Evolutionary conservation across 2,888 invertebrate species (phyloP).

Genomic region (Zygogramma bicolorata): DNA sequence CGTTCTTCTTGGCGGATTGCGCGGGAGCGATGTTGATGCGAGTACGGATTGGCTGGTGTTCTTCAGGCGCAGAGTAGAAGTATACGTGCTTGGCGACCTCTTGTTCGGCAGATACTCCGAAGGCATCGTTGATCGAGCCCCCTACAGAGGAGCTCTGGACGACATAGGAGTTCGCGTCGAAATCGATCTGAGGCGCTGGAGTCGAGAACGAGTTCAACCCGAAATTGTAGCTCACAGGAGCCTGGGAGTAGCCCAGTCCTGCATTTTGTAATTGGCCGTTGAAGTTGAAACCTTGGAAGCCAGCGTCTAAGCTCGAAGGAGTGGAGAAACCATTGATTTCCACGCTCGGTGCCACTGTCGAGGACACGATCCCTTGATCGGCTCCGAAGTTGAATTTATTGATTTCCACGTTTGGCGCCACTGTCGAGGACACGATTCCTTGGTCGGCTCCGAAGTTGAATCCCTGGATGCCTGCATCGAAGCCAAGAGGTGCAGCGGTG

Average conservation of each 20-base stretch:
- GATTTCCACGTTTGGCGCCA: constrained; percentile 22
- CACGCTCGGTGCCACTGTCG: constrained; percentile 26
- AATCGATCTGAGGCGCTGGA: background rate
- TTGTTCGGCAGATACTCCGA: constrained; percentile 19
- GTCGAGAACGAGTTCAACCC: background rate
- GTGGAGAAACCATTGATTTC: constrained; percentile 25
- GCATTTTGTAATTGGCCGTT: background rate
- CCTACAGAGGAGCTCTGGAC: constrained; percentile 1
- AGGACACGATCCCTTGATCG: background rate
- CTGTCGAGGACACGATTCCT: constrained; percentile 5
- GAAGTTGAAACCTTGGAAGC: constrained; percentile 9
- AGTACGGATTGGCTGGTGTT: constrained; percentile 51
- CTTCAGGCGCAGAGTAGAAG: constrained; percentile 62
- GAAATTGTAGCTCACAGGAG: background rate
- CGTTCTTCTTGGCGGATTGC: constrained; percentile 61
- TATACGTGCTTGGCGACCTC: constrained; percentile 60
- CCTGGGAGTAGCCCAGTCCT: background rate
- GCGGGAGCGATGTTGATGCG: constrained; percentile 49
- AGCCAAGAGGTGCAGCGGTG: background rate
- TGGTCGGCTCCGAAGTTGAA: constrained; percentile 5
- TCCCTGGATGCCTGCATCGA: background rate
- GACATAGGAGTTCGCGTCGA: constrained; percentile 2
- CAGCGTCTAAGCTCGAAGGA: constrained; percentile 25
- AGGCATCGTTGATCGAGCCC: constrained; percentile 31
- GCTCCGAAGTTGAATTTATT: background rate